Percentiles rank a stretch among this genome's conserved stretches.
These are phyloP conservation scores for Cassiopea xamachana DNA, from an alignment of 30 jellyfish, hydroid and myxozoan genomes.

Conservation along the genomic window DNA sequence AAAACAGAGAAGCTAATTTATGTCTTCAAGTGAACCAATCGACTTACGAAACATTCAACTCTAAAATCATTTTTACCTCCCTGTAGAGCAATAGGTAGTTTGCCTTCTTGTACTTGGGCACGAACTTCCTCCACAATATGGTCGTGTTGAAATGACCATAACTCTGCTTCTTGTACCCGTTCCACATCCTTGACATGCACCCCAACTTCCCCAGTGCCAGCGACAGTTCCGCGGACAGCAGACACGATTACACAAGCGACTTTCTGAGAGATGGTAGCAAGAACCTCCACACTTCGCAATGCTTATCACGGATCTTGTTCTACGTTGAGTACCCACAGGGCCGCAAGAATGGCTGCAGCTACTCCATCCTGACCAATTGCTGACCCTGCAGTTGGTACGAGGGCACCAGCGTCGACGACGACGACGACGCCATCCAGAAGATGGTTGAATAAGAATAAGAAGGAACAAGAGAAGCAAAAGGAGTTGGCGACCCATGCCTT, in stretches of 20 bases:
- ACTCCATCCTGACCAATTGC: slow-evolving; percentile 16
- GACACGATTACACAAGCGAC: background rate
- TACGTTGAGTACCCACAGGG: background rate
- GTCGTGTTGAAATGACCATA: slow-evolving; percentile 1
- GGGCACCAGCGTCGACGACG: background rate
- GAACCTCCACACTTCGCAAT: slow-evolving; percentile 17
- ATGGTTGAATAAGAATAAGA: background rate
- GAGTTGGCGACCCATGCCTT: background rate
- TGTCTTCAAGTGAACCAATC: too few relatives aligned
- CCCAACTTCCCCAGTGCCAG: slow-evolving; percentile 26
- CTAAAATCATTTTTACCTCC: slow-evolving; percentile 43
- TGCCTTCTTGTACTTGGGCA: slow-evolving; percentile 48
- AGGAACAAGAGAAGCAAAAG: background rate
- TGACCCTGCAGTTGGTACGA: slow-evolving; percentile 7
- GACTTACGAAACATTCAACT: too few relatives aligned
- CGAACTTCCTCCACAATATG: slow-evolving; percentile 4
- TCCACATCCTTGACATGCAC: slow-evolving; percentile 18
- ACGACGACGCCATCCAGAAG: background rate
- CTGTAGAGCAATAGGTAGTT: slow-evolving; percentile 54
- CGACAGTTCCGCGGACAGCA: slow-evolving; percentile 19
- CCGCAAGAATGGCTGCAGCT: slow-evolving; percentile 10
- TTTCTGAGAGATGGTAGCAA: slow-evolving; percentile 14
- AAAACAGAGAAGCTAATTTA: too few relatives aligned
- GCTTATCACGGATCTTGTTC: slow-evolving; percentile 2
- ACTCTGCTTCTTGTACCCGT: slow-evolving; percentile 43